These are phyloP conservation scores for Coelopa pilipes DNA, from an alignment of 2,888 invertebrate species.

Conservation along the genomic window DNA sequence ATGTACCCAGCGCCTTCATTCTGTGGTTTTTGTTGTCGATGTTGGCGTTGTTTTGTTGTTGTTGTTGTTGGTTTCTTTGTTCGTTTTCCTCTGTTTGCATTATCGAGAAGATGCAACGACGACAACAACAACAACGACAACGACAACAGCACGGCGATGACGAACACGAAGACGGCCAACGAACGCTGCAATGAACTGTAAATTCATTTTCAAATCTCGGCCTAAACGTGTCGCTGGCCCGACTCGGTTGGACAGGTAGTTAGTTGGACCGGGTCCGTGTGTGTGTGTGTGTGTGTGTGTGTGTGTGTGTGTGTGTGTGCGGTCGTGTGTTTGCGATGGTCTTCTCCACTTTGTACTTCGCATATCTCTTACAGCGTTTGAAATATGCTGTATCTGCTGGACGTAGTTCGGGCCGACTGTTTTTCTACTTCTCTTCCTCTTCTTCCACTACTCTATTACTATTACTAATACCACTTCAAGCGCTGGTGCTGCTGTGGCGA, in stretches of 20 bases:
- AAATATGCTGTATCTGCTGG: conserved; percentile 12
- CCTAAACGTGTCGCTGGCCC: conserved; percentile 23
- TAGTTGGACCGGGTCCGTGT: conserved; percentile 6
- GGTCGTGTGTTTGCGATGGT: background rate
- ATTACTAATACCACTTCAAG: background rate
- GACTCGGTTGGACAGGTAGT: conserved; percentile 18
- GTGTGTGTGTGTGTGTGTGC: background rate
- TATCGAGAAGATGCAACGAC: conserved; percentile 4
- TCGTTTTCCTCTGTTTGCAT: background rate
- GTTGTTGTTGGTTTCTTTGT: background rate
- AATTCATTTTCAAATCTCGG: conserved; percentile 45
- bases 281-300: background rate
- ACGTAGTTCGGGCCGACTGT: background rate
- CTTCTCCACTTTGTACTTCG: background rate
- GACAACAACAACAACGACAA: background rate
- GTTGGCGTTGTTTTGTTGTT: background rate
- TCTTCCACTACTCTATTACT: background rate
- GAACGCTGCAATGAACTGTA: conserved; percentile 45
- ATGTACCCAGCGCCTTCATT: no score
- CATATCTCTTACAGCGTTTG: conserved; percentile 11
- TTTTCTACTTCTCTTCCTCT: background rate
- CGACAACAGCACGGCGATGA: background rate
- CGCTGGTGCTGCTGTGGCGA: no score
- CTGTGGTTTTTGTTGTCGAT: background rate
- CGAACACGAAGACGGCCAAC: conserved; percentile 20